Conservation (phyloP, 2,113 vertebrate species). For the Gorsachius goisagi region DNA sequence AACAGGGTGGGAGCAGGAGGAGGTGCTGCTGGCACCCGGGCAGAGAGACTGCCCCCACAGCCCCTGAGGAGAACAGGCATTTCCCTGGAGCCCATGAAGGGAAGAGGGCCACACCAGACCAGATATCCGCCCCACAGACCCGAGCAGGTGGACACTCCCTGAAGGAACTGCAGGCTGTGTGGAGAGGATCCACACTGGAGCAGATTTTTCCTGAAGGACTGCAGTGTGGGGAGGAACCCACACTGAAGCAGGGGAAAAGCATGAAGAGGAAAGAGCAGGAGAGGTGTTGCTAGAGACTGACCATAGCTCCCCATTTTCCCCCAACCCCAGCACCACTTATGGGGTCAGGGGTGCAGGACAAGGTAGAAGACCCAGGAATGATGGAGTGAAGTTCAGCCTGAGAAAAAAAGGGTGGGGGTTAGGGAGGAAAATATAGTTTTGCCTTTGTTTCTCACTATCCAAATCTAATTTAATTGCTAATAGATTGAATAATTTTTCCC, state of each 20-base stretch:
- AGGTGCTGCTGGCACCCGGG: background rate
- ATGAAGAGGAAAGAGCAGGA: background rate
- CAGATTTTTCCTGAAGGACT: background rate
- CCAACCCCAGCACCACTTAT: background rate
- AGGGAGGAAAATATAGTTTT: background rate
- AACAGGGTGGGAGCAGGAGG: background rate
- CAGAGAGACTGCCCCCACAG: background rate
- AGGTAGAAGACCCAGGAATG: background rate
- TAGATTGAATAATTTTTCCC: background rate
- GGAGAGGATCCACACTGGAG: background rate
- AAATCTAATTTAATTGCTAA: background rate
- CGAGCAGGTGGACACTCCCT: background rate
- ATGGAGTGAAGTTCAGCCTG: background rate
- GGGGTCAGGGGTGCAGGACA: rapidly evolving
- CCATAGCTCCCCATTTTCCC: background rate
- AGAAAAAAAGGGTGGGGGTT: background rate
- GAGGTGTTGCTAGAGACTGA: background rate
- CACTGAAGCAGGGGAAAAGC: background rate
- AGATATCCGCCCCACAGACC: background rate
- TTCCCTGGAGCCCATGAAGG: background rate
- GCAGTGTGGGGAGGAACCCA: background rate
- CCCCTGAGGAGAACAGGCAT: background rate
- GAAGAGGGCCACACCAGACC: background rate
- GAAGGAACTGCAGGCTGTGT: background rate
- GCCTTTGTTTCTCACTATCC: background rate